Evolutionary conservation across 30 jellyfish, hydroid and myxozoan species (phyloP), one percentile per base, ranked within the genome.

Genomic region (Turritopsis rubra): DNA sequence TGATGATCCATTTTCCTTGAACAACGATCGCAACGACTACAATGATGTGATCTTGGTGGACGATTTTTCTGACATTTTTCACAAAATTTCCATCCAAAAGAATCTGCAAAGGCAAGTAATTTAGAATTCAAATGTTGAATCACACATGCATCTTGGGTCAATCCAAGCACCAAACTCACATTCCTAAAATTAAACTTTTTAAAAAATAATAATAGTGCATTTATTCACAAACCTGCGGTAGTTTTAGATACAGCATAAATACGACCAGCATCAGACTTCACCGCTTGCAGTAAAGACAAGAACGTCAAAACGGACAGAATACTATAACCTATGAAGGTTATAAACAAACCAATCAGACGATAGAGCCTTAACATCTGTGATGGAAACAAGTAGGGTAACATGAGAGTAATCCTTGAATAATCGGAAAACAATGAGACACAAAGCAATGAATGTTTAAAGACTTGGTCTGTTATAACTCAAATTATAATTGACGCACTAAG

Each of bases 21-120:
- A 52, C 96, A 88, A n/a, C 72, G 82, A 17, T 83, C 87, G 74
- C 96, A 88, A 25, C 96, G 81, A 28, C 87, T 26, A 71, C 96
- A 88, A 53, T 88, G 96, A 52, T 88, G 96, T 7, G 96, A 88
- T 24, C 96, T 78, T 17, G 96, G 96, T 68, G 96, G 96, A 25
- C 96, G 84, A 27, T 82, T 72, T 60, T 28, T 81, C 53, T 88
- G 91, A 79, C 96, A 88, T 68, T 80, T 66, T 26, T 83, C 91
- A 83, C 96, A 88, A 68, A 20, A 75, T 27, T 83, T 81, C 96
- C 96, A 88, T 25, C 96, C 96, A 41, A 88, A 83, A 60, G 73
- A 70, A 9, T 79, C 96, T 88, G 74, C 75, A 76, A 72, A 52
- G 53, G 60, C 60, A 41, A 41, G 60, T 13, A 41, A 41, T 41